phyloP scores from a whole-genome alignment of 2,888 invertebrate species.

The Rhyacophila evoluta region DNA sequence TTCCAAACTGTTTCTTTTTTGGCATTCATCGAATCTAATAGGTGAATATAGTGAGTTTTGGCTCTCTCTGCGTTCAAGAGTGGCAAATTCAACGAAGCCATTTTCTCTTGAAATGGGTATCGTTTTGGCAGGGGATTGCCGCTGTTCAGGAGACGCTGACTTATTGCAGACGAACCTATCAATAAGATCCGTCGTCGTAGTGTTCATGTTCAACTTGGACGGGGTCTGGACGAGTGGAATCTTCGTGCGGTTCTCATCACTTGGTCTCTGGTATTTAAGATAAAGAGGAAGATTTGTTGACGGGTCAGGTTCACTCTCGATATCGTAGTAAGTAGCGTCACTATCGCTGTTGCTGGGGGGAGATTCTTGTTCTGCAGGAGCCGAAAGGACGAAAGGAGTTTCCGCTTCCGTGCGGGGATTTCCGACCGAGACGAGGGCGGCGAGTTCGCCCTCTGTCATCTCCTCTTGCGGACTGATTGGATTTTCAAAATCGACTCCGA shows the following conservation, averaged over 20 bases:
- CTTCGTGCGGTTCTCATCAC: constrained; percentile 47
- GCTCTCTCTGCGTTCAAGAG: constrained; percentile 59
- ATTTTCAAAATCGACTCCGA: constrained; percentile 75
- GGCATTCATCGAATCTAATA: constrained; percentile 68
- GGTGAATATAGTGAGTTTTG: constrained; percentile 61
- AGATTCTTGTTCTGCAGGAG: constrained; percentile 56
- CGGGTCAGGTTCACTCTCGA: constrained; percentile 58
- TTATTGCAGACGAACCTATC: constrained; percentile 61
- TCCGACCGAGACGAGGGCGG: constrained; percentile 66
- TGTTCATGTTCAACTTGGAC: constrained; percentile 43
- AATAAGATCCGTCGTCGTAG: constrained; percentile 38
- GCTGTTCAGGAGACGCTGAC: constrained; percentile 63
- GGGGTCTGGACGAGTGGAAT: constrained; percentile 33
- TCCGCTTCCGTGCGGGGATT: constrained; percentile 63
- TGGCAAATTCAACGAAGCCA: constrained; percentile 59
- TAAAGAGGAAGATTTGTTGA: constrained; percentile 56
- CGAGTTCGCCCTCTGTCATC: constrained; percentile 68
- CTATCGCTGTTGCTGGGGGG: constrained; percentile 64
- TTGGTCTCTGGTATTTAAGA: constrained; percentile 57
- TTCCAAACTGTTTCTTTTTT: constrained; percentile 60
- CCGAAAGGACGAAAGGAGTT: constrained; percentile 66
- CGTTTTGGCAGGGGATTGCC: constrained; percentile 63
- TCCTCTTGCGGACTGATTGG: constrained; percentile 79
- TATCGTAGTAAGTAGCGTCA: constrained; percentile 60
- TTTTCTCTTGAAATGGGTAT: constrained; percentile 65